Conservation (phyloP, 2,797 vertebrate genomes). For the Chelon labrosus region DNA sequence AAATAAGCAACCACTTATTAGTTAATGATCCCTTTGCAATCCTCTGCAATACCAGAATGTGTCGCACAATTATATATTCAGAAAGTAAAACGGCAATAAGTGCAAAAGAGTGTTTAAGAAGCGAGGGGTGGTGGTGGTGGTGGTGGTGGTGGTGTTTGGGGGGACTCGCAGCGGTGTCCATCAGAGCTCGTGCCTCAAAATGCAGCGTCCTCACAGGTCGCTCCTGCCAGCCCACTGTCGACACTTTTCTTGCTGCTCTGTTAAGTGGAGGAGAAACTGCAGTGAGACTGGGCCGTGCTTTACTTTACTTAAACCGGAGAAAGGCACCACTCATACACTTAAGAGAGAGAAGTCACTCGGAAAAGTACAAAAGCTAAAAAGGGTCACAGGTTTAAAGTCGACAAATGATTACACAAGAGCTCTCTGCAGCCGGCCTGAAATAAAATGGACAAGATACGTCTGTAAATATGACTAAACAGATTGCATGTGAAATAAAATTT, state of each 20-base stretch:
- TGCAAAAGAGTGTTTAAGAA: conserved; percentile 48
- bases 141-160: no score
- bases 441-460: conserved; percentile 18
- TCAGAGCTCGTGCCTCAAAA: conserved; percentile 8
- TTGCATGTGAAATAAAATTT: conserved; percentile 33
- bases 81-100: conserved; percentile 43
- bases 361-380: conserved; percentile 29
- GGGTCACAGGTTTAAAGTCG: conserved; percentile 22
- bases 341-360: conserved; percentile 20
- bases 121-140: not conserved
- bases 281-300: conserved; percentile 39
- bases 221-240: conserved; percentile 69
- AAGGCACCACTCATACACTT: conserved; percentile 18
- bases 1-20: no score
- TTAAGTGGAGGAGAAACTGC: conserved; percentile 58
- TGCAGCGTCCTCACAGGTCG: conserved; percentile 53
- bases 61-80: conserved; percentile 15
- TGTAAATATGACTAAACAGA: conserved; percentile 37
- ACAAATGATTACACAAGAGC: conserved; percentile 52
- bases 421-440: conserved; percentile 33
- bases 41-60: conserved; percentile 21
- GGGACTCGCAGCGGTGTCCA: not conserved
- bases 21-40: no score
- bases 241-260: conserved; percentile 80
- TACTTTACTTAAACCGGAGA: conserved; percentile 14